Evolutionary conservation across 2,797 vertebrate genomes (phyloP).

Genomic region (Melopsittacus undulatus): DNA sequence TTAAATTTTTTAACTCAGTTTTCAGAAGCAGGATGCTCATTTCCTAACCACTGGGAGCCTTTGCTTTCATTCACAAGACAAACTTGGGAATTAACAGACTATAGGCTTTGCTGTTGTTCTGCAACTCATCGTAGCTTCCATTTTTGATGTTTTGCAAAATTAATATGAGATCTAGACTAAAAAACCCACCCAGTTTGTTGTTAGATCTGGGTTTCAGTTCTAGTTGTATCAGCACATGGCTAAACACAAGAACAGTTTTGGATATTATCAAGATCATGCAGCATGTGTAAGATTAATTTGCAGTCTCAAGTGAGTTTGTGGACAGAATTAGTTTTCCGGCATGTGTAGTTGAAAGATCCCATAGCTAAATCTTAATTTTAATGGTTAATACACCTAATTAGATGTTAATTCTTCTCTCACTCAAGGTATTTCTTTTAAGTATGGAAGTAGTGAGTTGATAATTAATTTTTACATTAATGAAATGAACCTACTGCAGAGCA

Average conservation of each 20-base stretch:
- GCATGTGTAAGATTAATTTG: background rate
- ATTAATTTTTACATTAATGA: constrained; percentile 7
- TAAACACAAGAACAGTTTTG: background rate
- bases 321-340: background rate
- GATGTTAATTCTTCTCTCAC: constrained; percentile 43
- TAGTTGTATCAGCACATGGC: background rate
- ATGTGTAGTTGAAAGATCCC: background rate
- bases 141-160: background rate
- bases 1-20: background rate
- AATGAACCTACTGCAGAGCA: background rate
- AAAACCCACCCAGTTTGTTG: background rate
- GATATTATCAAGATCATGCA: background rate
- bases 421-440: background rate
- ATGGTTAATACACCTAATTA: constrained; percentile 11
- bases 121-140: background rate
- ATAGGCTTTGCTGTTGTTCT: background rate
- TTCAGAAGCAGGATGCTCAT: background rate
- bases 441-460: constrained; percentile 7
- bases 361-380: background rate
- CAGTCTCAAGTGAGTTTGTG: background rate
- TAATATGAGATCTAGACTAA: background rate
- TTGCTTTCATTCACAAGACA: background rate
- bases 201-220: constrained; percentile 26
- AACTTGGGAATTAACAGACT: background rate
- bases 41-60: background rate